Base-by-base conservation (phyloP, 2,797 vertebrate species). In the Aulostomus chinensis region DNA sequence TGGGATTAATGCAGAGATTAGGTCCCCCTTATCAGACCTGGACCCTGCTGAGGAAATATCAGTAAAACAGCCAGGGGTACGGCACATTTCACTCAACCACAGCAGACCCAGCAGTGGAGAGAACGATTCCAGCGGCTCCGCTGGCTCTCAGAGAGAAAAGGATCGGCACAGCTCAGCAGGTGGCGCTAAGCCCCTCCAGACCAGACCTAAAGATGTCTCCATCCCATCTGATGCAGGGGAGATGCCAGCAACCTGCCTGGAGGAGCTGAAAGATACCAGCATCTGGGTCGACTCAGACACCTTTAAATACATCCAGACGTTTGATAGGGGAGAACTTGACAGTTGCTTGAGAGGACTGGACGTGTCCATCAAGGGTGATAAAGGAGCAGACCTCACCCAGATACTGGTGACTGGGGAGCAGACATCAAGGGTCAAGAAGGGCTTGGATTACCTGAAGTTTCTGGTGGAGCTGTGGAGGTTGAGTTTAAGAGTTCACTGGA, bases 251-350 rank as follows among this genome's bases (percentile, higher is more conserved):
- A 1, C 2, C 9, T 2, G 9, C 12, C 5, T 6, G 0, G 5
- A 16, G 29, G 6, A 16, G 13, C 9, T 3, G 0, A 41, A 68
- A 1, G 51, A 53, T 0, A 25, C 8, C 0, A 42, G 46, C 32
- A 11, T 55, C 20, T 86, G 62, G 63, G 45, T 73, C 0, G 79
- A 85, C 24, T 55, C 42, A 0, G 28, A 68, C 50, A 22, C 24
- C 0, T 64, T 74, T 14, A 46, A 2, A 2, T 80, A 81, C 47
- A 37, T 84, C 1, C 5, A 58, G 7, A 66, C 15, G n/a, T 68
- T 59, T 9, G 4, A 47, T 5, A 28, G 12, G 12, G 0, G 1
- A 1, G 3, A 21, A n/a, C 17, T 81, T 1, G 30, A 61, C 2
- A 1, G 2, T 0, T 43, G 31, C 36, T 20, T 77, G 10, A 31